Percentiles rank a stretch among this genome's conserved stretches.
Conservation (phyloP, 2,113 vertebrate species). For the Toxostoma redivivum region DNA sequence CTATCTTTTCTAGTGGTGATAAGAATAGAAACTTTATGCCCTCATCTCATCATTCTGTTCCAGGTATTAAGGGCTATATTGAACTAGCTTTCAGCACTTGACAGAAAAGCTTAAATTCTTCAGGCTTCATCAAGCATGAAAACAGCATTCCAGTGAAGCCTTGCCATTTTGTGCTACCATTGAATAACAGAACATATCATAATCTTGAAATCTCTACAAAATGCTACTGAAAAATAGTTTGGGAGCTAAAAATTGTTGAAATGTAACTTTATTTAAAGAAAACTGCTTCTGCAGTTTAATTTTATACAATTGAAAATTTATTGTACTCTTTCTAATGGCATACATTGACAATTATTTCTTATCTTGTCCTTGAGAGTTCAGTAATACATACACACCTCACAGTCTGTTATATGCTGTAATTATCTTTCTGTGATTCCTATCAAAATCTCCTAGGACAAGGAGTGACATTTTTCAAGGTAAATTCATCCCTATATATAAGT, state of each 20-base stretch:
- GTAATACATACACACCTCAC: not conserved
- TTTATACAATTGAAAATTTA: not conserved
- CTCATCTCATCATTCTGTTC: not conserved
- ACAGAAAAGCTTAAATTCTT: not conserved
- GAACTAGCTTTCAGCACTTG: not conserved
- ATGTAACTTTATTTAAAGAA: not conserved
- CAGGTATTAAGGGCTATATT: not conserved
- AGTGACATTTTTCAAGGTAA: not conserved
- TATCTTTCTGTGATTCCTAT: not conserved
- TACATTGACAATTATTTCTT: not conserved
- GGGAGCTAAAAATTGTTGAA: not conserved
- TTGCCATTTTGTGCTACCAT: not conserved
- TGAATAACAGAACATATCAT: not conserved
- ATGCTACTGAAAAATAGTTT: not conserved
- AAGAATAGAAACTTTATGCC: not conserved
- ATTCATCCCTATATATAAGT: not conserved
- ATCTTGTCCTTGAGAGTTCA: not conserved
- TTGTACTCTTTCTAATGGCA: not conserved
- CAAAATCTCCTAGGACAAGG: not conserved
- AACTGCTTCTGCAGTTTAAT: not conserved
- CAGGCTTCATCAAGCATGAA: not conserved
- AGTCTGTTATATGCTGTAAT: not conserved
- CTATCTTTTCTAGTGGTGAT: not conserved
- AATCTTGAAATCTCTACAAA: not conserved
- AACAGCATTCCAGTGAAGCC: not conserved